Conservation (phyloP, 92 coral and sea anemone genomes). For the Parazoanthus swiftii region DNA sequence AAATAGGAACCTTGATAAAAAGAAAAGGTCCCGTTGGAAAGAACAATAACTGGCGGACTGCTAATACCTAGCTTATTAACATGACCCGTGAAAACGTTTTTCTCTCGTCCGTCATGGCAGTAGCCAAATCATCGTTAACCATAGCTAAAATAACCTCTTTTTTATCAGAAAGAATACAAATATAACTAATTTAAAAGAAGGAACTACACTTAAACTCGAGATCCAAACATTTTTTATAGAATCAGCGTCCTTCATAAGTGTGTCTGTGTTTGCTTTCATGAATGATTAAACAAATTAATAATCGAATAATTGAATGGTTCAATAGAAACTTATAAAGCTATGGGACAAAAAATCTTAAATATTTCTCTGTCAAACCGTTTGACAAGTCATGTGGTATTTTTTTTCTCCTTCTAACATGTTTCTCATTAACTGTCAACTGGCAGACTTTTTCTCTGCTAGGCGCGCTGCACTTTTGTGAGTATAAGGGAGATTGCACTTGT, state of each 20-base stretch:
- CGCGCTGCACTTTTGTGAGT: constrained; percentile 81
- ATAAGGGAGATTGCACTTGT: constrained; percentile 92
- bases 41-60: background rate
- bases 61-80: constrained; percentile 1
- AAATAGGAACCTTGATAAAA: background rate
- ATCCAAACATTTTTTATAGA: too few species aligned
- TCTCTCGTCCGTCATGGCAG: constrained; percentile 84
- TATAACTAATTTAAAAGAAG: background rate
- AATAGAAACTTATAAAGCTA: too few species aligned
- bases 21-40: background rate
- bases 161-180: background rate
- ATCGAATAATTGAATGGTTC: too few species aligned
- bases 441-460: constrained; percentile 80
- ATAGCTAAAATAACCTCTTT: constrained; percentile 21
- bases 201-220: too few species aligned
- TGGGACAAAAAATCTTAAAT: too few species aligned
- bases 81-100: constrained; percentile 45
- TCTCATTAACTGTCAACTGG: background rate
- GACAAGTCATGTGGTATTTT: too few species aligned
- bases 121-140: constrained; percentile 97
- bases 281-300: too few species aligned
- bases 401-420: background rate
- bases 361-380: too few species aligned
- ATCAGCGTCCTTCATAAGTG: too few species aligned
- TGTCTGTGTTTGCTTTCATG: too few species aligned